Percentiles rank a stretch among this genome's conserved stretches.
phyloP scores from a whole-genome alignment of 2,797 vertebrate species.

The Gymnothorax javanicus region DNA sequence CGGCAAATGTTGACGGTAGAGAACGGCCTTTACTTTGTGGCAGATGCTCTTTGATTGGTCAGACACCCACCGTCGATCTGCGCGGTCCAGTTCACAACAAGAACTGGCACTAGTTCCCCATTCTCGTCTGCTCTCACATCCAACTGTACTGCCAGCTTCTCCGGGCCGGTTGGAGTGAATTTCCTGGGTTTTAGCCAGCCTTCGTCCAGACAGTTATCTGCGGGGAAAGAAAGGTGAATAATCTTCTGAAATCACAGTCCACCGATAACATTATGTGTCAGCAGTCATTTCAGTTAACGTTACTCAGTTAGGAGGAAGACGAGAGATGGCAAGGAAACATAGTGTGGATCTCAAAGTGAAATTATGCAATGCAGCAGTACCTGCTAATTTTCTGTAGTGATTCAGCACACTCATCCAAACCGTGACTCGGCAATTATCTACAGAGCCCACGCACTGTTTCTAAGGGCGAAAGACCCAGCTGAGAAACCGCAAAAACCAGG shows the following conservation, averaged over 20 bases:
- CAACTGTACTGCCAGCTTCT: background rate
- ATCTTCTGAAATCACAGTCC: background rate
- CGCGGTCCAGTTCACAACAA: slow-evolving; percentile 25
- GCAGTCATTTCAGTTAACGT: background rate
- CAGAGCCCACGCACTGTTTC: too few relatives aligned
- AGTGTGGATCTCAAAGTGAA: too few relatives aligned
- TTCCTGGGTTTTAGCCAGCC: slow-evolving; percentile 14
- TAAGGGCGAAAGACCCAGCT: too few relatives aligned
- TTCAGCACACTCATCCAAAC: too few relatives aligned
- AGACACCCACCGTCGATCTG: slow-evolving; percentile 16
- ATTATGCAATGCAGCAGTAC: too few relatives aligned
- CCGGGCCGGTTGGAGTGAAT: slow-evolving; percentile 19
- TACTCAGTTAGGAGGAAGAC: background rate
- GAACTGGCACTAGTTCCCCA: slow-evolving; percentile 9
- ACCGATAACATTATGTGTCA: background rate
- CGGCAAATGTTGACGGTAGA: background rate
- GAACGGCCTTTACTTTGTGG: background rate
- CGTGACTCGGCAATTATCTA: too few relatives aligned
- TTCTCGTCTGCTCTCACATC: background rate
- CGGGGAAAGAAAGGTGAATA: background rate
- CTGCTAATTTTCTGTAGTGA: too few relatives aligned
- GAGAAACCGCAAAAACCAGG: too few relatives aligned
- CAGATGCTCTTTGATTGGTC: slow-evolving; percentile 55
- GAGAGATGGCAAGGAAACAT: too few relatives aligned
- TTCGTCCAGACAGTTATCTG: slow-evolving; percentile 32